Evolutionary conservation across 2,797 vertebrate species (phyloP), one percentile per base, ranked within the genome.

Genomic region (Lemur catta): DNA sequence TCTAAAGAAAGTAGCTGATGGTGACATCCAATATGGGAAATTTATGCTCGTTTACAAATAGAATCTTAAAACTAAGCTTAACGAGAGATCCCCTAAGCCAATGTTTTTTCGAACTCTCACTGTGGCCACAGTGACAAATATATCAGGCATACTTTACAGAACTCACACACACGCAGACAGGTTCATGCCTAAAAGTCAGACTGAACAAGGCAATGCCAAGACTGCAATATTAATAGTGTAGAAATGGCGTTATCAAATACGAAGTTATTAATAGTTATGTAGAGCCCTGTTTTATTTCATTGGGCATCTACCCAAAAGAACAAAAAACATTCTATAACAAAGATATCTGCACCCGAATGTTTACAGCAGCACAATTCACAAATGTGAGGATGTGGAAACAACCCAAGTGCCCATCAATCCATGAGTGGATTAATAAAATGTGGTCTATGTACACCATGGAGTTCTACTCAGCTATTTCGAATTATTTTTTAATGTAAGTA

Each of bases 221-320:
- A 4, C n/a, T 33, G 15, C 0, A 12, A 46, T 41, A 35, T 28
- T 15, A 50, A 18, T 41, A 20, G 38, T 0, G 11, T 22, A 5
- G 35, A 67, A 30, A 76, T 1, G 9, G 9, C 18, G 6, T 26
- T 52, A 71, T 43, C 43, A 41, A 33, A 43, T 35, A 11, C 0
- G 14, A 9, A 33, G 28, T 84, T 10, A 43, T 52, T 38, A 6
- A 69, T 17, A 5, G 43, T 14, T 38, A 48, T 43, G 0, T 17
- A 26, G 38, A 38, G 12, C 9, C 12, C 18, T 12, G 14, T 35
- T 48, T 93, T 8, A 33, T 79, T 48, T 48, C 41, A 59, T 43
- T 43, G 43, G 43, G 43, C 43, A 43, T 43, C 43, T 43, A 43
- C 43, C 43, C 43, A 43, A 43, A 43, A 43, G 43, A 43, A 43